Evolutionary conservation across 2,797 vertebrate genomes (phyloP), one percentile per base, ranked within the genome.

Genomic region (Eupleurogrammus muticus): DNA sequence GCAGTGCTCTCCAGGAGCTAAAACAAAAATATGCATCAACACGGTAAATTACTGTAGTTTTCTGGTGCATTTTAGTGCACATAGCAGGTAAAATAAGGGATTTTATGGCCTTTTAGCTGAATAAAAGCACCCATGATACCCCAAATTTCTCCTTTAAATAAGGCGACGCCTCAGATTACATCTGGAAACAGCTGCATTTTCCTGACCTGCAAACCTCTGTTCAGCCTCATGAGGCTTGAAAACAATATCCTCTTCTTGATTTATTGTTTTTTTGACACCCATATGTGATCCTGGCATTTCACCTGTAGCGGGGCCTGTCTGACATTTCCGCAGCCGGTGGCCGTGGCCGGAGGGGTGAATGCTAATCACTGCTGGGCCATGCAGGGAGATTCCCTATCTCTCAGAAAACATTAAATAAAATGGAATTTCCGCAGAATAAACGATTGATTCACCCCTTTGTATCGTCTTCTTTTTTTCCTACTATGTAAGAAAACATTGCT

Each of bases 301-400:
- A 80, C 73, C 75, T 75, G 70, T 46, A 50, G 64, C 75, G 2
- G 57, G 36, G 68, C 32, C 80, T 36, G 84, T 62, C 66, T 85
- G 84, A 87, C 86, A 85, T 89, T 89, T 83, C 74, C 73, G 61
- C 62, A 58, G 66, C 72, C 47, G n/a, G 21, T 12, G 48, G 69
- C 70, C 51, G 55, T 40, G 12, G 58, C 0, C 23, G 60, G 62
- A 49, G 56, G 47, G 20, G 54, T 73, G 84, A 68, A 88, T 83
- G 70, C 73, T 82, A 73, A 86, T 82, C 67, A 46, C 24, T 12
- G 32, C 13, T 7, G 12, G 35, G 12, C 50, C 21, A 13, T 13
- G 53, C 44, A 35, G 47, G 46, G 35, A 44, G 34, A 42, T 20
- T 70, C 24, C 35, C 36, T 14, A 6, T 64, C 21, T 73, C 20